Evolutionary conservation across 2,888 invertebrate species (phyloP).

Genomic region (Alviniconcha strummeri): DNA sequence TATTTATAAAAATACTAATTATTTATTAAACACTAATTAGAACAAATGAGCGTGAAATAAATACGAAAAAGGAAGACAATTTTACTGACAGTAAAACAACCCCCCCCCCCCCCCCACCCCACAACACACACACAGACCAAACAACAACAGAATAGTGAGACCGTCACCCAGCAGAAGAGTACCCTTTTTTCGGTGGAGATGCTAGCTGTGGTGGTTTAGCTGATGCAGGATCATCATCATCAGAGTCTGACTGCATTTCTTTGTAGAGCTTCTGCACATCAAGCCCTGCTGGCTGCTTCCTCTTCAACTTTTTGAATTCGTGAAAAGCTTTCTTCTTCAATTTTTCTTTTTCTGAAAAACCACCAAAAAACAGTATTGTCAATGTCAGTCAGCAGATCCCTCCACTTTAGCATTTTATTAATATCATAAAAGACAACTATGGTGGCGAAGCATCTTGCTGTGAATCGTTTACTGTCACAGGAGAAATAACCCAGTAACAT

Average conservation of each 20-base stretch:
- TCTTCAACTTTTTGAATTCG: slow-evolving; percentile 20
- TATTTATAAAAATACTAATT: not conserved
- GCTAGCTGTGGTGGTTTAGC: not conserved
- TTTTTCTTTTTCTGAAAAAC: not conserved
- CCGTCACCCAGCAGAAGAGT: too few relatives aligned
- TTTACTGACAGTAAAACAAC: not conserved
- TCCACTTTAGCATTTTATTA: not conserved
- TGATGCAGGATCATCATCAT: too few relatives aligned
- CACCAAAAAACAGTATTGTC: not conserved
- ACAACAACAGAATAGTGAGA: too few relatives aligned
- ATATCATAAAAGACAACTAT: not conserved
- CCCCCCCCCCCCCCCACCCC: too few relatives aligned
- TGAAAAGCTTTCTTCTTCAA: slow-evolving; percentile 14
- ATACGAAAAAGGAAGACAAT: not conserved
- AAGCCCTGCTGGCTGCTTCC: not conserved
- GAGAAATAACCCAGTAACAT: too few relatives aligned
- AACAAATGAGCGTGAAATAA: too few relatives aligned
- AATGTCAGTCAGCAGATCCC: not conserved
- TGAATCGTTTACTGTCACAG: not conserved
- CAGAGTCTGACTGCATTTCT: not conserved
- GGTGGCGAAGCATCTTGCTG: not conserved
- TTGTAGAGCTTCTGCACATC: slow-evolving; percentile 19
- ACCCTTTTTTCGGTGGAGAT: not conserved
- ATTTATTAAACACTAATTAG: not conserved
- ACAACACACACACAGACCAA: too few relatives aligned